Percentiles rank a stretch among this genome's conserved stretches.
Conservation (phyloP, 2,113 vertebrate species). For the Entomyzon cyanotis region DNA sequence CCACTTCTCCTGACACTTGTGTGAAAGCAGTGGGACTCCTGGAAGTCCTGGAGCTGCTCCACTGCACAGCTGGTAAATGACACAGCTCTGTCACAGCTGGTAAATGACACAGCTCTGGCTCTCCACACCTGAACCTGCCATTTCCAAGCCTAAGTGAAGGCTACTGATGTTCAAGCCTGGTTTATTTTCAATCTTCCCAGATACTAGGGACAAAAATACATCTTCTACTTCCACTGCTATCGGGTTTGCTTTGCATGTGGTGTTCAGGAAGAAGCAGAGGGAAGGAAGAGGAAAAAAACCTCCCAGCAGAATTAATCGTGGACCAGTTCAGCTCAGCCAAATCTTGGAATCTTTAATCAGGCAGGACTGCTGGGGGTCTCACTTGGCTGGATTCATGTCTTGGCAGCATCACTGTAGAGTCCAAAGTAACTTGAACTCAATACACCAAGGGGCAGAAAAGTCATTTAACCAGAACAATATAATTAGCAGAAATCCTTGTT, state of each 20-base stretch:
- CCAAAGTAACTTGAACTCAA: background rate
- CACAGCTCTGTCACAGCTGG: background rate
- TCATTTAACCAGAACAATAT: background rate
- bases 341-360: background rate
- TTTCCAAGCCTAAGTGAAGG: background rate
- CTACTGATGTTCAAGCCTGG: background rate
- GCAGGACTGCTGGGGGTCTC: background rate
- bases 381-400: background rate
- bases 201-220: background rate
- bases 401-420: background rate
- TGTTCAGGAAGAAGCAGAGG: background rate
- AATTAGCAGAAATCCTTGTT: slow-evolving; percentile 28
- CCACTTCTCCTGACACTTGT: background rate
- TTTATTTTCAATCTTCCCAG: background rate
- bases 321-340: background rate
- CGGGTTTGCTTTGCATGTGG: background rate
- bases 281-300: background rate
- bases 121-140: background rate
- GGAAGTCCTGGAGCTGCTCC: background rate
- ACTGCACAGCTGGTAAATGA: background rate
- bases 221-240: background rate
- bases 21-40: background rate
- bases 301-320: background rate
- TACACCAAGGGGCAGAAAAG: background rate
- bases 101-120: background rate